These are phyloP conservation scores for Melanostoma scalare DNA, from an alignment of 2,888 invertebrate species.

Conservation along the genomic window DNA sequence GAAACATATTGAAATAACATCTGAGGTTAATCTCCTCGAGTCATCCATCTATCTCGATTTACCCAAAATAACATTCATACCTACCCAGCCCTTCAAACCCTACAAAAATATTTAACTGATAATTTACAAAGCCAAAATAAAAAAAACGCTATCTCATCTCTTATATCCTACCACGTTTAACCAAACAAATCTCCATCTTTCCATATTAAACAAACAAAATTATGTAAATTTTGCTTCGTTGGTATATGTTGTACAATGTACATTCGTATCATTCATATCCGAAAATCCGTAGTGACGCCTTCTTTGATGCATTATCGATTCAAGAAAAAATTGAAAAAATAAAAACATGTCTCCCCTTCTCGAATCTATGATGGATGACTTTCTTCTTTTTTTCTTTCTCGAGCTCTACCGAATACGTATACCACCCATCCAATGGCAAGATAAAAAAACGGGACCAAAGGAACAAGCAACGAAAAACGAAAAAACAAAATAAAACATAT, in stretches of 20 bases:
- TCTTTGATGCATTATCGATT: constrained; percentile 69
- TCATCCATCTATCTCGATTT: constrained; percentile 29
- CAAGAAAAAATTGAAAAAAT: constrained; percentile 3
- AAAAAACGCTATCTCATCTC: constrained; percentile 47
- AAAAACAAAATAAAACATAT: constrained; percentile 25
- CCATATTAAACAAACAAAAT: constrained; percentile 56
- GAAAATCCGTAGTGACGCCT: constrained; percentile 68
- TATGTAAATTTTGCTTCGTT: constrained; percentile 56
- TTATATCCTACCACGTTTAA: constrained; percentile 38
- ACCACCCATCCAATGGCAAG: neutral
- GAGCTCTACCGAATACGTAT: neutral
- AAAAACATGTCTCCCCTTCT: constrained; percentile 52
- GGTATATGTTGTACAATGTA: constrained; percentile 4
- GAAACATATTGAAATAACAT: constrained; percentile 29
- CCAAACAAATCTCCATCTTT: constrained; percentile 32
- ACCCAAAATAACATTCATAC: constrained; percentile 21
- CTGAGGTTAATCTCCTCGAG: constrained; percentile 31
- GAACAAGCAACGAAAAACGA: constrained; percentile 18
- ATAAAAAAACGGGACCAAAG: constrained; percentile 5
- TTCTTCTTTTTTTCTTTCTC: constrained; percentile 20
- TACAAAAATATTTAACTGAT: constrained; percentile 48
- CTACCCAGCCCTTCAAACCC: neutral
- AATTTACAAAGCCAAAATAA: constrained; percentile 11
- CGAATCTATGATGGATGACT: constrained; percentile 69
- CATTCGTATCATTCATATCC: constrained; percentile 47